Conservation (phyloP, 2,797 vertebrate species). For the Rhinophrynus dorsalis region DNA sequence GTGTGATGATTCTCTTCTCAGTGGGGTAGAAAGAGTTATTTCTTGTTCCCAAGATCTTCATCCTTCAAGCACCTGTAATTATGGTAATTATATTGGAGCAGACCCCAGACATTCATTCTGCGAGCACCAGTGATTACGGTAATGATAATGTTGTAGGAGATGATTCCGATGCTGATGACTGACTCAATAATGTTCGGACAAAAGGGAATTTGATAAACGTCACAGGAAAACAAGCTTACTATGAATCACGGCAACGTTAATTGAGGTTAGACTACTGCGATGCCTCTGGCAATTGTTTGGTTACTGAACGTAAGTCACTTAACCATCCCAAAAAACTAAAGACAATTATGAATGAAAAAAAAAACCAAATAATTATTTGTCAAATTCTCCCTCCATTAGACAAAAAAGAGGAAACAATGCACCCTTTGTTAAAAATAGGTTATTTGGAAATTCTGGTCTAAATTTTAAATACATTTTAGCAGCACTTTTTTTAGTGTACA, state of each 20-base stretch:
- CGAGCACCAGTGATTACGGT: neutral
- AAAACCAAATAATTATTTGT: too few species aligned
- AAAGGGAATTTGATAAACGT: slow-evolving; percentile 24
- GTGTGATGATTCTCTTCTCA: neutral
- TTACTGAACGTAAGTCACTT: too few species aligned
- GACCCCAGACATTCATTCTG: slow-evolving; percentile 32
- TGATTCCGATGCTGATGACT: neutral
- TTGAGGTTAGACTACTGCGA: neutral
- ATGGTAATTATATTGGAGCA: slow-evolving; percentile 4
- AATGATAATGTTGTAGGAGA: slow-evolving; percentile 2
- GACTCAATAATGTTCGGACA: slow-evolving; percentile 24
- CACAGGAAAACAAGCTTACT: neutral
- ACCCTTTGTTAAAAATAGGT: too few species aligned
- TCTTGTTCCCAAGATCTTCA: slow-evolving; percentile 22
- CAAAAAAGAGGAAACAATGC: too few species aligned
- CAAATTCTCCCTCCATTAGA: too few species aligned
- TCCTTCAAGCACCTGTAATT: neutral
- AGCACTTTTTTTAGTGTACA: too few species aligned
- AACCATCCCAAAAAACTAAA: neutral
- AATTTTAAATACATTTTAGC: too few species aligned
- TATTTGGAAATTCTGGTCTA: too few species aligned
- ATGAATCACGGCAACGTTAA: neutral
- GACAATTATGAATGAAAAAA: neutral
- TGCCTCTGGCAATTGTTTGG: neutral
- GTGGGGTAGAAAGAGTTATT: slow-evolving; percentile 11